Base-by-base conservation (phyloP, 2,113 vertebrate genomes). In the Fukomys damarensis region DNA sequence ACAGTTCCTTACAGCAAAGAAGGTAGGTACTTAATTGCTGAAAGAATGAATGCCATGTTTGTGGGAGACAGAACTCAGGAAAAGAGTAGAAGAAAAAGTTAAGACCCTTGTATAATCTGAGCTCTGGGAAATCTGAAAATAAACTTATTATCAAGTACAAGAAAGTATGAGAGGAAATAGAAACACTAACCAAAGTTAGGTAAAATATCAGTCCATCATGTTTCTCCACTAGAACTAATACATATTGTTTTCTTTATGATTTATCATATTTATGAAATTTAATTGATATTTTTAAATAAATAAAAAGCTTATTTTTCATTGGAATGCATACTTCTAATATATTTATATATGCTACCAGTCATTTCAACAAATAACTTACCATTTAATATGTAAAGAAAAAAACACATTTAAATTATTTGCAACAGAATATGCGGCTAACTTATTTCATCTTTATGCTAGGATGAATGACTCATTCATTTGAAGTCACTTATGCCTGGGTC, bases 401-500 rank as follows among this genome's bases (percentile, higher is more conserved):
- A 12, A 20, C 56, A 7, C 24, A n/a, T 65, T 77, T 52, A 49
- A 28, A 96, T 82, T 65, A 86, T 72, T 81, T 86, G 38, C 58
- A 94, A 85, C 13, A 56, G 54, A 74, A 32, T 38, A 49, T 11
- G 3, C 54, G 90, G 10, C n/a, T 90, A 86, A 93, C 93, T 94
- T 94, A 94, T 93, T 93, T 93, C 30, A 6, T 87, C 63, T 94
- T 86, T 82, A 96, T 72, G 43, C 54, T 38, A 74, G 43, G 63
- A 94, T 30, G 54, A 86, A 58, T 86, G 32, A 86, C 82, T 94
- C 49, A 89, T 83, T 93, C 74, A 82, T 65, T 81, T 26, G 30
- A 68, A 91, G 52, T 66, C 66, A 65, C 38, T 82, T 65, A 76
- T 43, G 38, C 10, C 49, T 82, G 38, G 26, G 46, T 70, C 49